Conservation (phyloP, 2,113 vertebrate genomes). For the Lycaon pictus region DNA sequence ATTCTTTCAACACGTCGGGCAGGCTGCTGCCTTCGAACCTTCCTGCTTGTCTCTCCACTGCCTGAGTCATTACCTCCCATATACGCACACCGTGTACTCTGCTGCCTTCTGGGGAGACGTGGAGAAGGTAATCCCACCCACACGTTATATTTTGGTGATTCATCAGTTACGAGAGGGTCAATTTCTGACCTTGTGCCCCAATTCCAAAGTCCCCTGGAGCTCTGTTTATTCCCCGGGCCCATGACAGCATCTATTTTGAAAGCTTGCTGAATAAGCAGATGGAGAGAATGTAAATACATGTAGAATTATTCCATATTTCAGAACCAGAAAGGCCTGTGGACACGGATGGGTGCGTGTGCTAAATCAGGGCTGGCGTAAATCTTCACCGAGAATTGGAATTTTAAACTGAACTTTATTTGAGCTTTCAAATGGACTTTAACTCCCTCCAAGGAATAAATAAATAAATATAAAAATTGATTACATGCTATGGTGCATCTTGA, state of each 20-base stretch:
- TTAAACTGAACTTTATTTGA: constrained; percentile 64
- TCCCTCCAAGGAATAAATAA: constrained; percentile 51
- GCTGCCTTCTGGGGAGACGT: not conserved
- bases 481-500: constrained; percentile 7
- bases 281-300: constrained; percentile 70
- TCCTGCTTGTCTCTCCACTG: not conserved
- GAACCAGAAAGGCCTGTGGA: constrained; percentile 48
- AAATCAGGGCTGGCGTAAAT: constrained; percentile 66
- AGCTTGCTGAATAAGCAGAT: constrained; percentile 59
- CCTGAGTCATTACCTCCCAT: not conserved
- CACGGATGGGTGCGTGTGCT: constrained; percentile 23
- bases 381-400: constrained; percentile 66
- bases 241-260: constrained; percentile 29
- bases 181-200: not conserved
- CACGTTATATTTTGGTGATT: not conserved
- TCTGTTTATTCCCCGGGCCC: not conserved
- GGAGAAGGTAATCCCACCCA: not conserved
- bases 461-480: constrained; percentile 56
- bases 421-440: constrained; percentile 59
- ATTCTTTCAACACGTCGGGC: not conserved
- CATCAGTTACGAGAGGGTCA: not conserved
- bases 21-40: not conserved
- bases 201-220: not conserved
- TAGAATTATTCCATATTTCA: constrained; percentile 75
- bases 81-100: no score